Evolutionary conservation across 2,888 invertebrate species (phyloP), one percentile per base, ranked within the genome.

Genomic region (Hemicrepidius hirtus): DNA sequence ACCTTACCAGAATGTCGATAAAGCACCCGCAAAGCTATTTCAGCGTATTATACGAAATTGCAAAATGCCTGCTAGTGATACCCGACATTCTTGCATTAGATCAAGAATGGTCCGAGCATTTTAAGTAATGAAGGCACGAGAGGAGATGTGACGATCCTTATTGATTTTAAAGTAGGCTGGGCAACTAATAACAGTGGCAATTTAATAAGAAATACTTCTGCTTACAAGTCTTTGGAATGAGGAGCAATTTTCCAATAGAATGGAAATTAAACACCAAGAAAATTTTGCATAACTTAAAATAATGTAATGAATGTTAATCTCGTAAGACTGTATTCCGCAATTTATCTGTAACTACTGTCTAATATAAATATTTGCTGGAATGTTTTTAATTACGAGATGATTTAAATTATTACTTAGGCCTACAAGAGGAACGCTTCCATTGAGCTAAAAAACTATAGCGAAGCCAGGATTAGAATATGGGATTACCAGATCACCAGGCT

Each of bases 141-240:
- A 32, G 6, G 18, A 32, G 44, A 44, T 1, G 18, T 7, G 44
- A 44, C 16, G n/a, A 32, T 7, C 28, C 13, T 18, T 55, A 55
- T 55, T 32, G 53, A 55, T 55, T 55, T 16, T 49, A 6, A 21
- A 49, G 20, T 49, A 20, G 49, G 18, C 16, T 32, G 32, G 28
- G 32, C 12, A 55, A 32, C 24, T 55, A 55, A 55, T 55, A 55
- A 55, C 53, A 55, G 13, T 55, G 53, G 6, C 24, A 55, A 32
- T 55, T 55, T 55, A 55, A 55, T 32, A 32, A 32, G 53, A 49
- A 49, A 21, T 49, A 3, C 49, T 9, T 49, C 12, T 21, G 49
- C 7, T 49, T 12, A 21, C 18, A 49, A 21, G 20, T n/a, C 21
- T 12, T 12, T 21, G 49, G 21, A 9, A 21, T 49, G 46, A 20